Conservation (phyloP, 2,888 invertebrate genomes). For the Strigamia transsilvanica region DNA sequence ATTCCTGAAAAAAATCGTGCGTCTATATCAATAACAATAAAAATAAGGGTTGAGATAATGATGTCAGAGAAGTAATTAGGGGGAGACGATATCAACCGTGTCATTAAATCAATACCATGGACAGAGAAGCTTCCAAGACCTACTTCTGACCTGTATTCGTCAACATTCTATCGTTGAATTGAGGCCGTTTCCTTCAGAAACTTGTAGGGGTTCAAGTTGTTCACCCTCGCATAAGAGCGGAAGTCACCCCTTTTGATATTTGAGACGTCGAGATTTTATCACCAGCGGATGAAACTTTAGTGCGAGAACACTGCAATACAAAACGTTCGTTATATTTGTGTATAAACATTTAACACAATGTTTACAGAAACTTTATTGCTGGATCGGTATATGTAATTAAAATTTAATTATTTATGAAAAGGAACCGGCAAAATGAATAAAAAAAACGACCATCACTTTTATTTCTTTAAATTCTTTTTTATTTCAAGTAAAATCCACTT, state of each 20-base stretch:
- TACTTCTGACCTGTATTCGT: background rate
- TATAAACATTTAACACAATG: too few species aligned
- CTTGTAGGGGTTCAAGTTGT: background rate
- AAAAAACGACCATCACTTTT: too few species aligned
- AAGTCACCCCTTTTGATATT: slow-evolving; percentile 20
- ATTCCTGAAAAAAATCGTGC: too few species aligned
- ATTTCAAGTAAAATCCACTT: background rate
- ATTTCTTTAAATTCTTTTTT: background rate
- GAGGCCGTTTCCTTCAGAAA: background rate
- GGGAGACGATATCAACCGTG: background rate
- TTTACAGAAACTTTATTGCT: too few species aligned
- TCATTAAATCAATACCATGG: background rate
- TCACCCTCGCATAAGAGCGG: slow-evolving; percentile 1
- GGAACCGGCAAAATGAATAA: too few species aligned
- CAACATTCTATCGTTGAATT: background rate
- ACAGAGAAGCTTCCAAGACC: background rate
- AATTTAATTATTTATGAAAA: too few species aligned
- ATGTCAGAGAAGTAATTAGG: background rate
- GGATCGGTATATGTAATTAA: too few species aligned
- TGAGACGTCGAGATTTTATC: background rate
- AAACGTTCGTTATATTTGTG: too few species aligned
- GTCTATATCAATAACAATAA: too few species aligned
- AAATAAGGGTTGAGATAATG: too few species aligned
- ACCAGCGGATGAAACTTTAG: background rate
- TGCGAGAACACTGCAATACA: too few species aligned